These are phyloP conservation scores for Corythornis cristatus DNA, from an alignment of 2,113 vertebrate species.

Conservation along the genomic window DNA sequence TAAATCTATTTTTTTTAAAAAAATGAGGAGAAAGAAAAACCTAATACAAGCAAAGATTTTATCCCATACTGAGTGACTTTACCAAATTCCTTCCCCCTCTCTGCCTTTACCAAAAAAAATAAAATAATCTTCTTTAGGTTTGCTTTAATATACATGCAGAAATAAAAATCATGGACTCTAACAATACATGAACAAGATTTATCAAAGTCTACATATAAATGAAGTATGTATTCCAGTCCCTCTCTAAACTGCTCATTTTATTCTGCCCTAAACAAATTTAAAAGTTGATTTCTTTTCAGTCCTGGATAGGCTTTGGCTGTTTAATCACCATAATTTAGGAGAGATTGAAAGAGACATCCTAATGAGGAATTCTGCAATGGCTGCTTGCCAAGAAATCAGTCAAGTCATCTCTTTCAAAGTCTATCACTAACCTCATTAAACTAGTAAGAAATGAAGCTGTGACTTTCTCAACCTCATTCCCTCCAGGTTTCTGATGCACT, in stretches of 20 bases:
- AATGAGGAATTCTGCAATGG: slow-evolving; percentile 35
- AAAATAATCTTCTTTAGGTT: not conserved
- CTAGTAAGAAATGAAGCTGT: slow-evolving; percentile 18
- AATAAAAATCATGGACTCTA: not conserved
- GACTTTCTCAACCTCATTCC: slow-evolving; percentile 18
- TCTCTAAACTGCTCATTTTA: not conserved
- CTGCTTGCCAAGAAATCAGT: slow-evolving; percentile 49
- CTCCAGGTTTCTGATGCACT: not conserved
- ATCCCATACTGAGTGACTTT: not conserved
- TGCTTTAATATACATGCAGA: not conserved
- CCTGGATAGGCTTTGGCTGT: not conserved
- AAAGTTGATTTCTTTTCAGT: not conserved
- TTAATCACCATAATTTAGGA: not conserved
- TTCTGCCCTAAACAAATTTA: not conserved
- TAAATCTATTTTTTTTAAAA: not conserved
- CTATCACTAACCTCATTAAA: slow-evolving; percentile 60
- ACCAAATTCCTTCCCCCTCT: not conserved
- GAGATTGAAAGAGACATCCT: slow-evolving; percentile 12
- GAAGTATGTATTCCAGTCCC: not conserved
- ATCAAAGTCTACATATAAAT: not conserved
- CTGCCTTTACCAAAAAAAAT: not conserved
- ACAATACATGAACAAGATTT: not conserved
- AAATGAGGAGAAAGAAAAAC: not conserved
- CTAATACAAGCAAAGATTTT: not conserved
- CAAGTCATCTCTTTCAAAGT: slow-evolving; percentile 20